A percentile compares a stretch with the other conserved stretches of the same genome.
These are phyloP conservation scores for Cyphomyrus discorhynchus DNA, from an alignment of 2,113 vertebrate genomes.

Conservation along the genomic window DNA sequence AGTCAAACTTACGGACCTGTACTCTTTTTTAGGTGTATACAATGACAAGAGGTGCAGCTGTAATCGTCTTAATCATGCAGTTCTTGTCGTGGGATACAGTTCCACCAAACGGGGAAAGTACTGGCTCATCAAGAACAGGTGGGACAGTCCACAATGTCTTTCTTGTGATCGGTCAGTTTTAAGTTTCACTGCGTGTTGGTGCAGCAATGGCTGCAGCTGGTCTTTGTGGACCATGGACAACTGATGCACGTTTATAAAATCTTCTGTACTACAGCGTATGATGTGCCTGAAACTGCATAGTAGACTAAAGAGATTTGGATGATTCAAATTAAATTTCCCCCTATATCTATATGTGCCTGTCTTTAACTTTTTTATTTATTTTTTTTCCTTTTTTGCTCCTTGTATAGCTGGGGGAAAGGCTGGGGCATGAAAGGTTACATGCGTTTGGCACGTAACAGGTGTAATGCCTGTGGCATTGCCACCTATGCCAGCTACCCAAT, in stretches of 20 bases:
- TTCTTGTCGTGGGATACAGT: constrained; percentile 84
- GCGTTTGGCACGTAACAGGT: constrained; percentile 62
- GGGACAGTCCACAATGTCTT: constrained; percentile 9
- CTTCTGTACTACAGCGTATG: neutral
- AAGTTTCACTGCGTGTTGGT: neutral
- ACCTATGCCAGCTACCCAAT: constrained; percentile 72
- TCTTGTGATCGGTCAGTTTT: neutral
- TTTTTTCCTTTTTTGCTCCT: neutral
- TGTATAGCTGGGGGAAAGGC: constrained; percentile 61
- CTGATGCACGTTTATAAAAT: neutral
- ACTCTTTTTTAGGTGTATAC: constrained; percentile 69
- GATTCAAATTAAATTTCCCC: neutral
- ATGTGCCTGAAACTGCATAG: neutral
- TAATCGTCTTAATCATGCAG: constrained; percentile 76
- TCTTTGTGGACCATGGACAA: neutral
- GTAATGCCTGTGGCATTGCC: constrained; percentile 67
- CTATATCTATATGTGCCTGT: neutral
- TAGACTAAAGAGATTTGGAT: neutral
- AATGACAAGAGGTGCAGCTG: constrained; percentile 72
- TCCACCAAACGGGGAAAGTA: constrained; percentile 69
- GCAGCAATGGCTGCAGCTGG: neutral
- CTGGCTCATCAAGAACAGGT: constrained; percentile 98
- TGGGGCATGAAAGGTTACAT: constrained; percentile 73
- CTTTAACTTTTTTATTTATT: neutral
- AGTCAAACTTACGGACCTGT: neutral